phyloP scores from a whole-genome alignment of 2,113 vertebrate species.

The Corythornis vintsioides region DNA sequence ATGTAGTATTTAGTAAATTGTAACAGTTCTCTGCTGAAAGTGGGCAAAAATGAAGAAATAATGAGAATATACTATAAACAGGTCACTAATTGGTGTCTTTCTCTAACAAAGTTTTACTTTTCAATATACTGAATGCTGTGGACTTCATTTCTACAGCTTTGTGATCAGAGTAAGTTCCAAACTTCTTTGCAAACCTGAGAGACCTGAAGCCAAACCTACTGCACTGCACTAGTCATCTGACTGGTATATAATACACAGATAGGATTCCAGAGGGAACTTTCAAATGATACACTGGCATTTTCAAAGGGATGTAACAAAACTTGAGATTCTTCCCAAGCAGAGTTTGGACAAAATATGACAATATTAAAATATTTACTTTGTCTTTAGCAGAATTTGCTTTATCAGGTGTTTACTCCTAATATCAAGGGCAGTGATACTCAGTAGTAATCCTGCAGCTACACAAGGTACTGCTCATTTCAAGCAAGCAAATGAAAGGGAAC shows the following conservation, averaged over 20 bases:
- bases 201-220: background rate
- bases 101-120: background rate
- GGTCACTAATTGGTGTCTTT: background rate
- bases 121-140: background rate
- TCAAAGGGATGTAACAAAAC: background rate
- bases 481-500: background rate
- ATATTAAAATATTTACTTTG: background rate
- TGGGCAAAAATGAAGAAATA: background rate
- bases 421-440: background rate
- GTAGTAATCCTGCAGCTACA: background rate
- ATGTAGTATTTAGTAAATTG: no score
- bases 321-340: background rate
- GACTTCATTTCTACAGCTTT: background rate
- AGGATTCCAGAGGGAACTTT: background rate
- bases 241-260: background rate
- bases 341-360: background rate
- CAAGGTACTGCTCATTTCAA: background rate
- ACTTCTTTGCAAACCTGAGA: background rate
- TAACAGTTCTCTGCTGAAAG: background rate
- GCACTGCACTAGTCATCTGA: background rate
- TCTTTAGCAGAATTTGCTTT: background rate
- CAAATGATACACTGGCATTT: background rate
- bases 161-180: background rate
- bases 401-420: background rate
- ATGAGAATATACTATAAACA: background rate